Evolutionary conservation across 1,140 invertebrate species (phyloP).

Genomic region (Ladona fulva): DNA sequence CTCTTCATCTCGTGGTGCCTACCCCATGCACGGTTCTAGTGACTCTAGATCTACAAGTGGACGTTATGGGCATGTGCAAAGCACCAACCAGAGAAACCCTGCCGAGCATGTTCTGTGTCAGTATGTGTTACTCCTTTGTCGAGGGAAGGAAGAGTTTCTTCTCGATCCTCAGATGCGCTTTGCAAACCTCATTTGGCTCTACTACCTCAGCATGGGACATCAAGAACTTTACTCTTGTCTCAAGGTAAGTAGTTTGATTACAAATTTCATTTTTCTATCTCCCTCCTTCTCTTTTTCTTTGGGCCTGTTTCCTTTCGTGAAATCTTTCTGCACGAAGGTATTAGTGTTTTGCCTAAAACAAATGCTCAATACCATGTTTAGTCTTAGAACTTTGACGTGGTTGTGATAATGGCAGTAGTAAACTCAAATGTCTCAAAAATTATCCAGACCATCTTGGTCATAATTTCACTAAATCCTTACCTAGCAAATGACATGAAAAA

Average conservation of each 20-base stretch:
- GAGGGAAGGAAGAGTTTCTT: slow-evolving; percentile 55
- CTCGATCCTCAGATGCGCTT: slow-evolving; percentile 50
- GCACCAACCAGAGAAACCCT: slow-evolving; percentile 42
- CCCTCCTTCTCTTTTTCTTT: no score
- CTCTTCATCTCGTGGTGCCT: not conserved
- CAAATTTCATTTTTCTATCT: no score
- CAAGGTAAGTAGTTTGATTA: slow-evolving; percentile 23
- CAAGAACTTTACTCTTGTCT: slow-evolving; percentile 51
- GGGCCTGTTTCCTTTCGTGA: no score
- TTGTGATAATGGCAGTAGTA: no score
- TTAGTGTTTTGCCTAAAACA: no score
- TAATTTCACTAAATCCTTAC: no score
- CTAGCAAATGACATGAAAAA: no score
- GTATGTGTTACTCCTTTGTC: slow-evolving; percentile 55
- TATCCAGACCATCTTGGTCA: no score
- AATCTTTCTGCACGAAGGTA: no score
- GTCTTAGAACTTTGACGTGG: no score
- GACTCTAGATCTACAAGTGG: not conserved
- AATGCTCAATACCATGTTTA: no score
- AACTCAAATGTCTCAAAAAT: no score
- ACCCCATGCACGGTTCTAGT: not conserved
- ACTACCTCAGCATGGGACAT: slow-evolving; percentile 59
- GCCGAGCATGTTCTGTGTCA: slow-evolving; percentile 56
- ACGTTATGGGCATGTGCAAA: not conserved
- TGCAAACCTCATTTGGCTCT: slow-evolving; percentile 53